Evolutionary conservation across 2,797 vertebrate species (phyloP), one percentile per base, ranked within the genome.

Genomic region (Philypnodon macrostomus): DNA sequence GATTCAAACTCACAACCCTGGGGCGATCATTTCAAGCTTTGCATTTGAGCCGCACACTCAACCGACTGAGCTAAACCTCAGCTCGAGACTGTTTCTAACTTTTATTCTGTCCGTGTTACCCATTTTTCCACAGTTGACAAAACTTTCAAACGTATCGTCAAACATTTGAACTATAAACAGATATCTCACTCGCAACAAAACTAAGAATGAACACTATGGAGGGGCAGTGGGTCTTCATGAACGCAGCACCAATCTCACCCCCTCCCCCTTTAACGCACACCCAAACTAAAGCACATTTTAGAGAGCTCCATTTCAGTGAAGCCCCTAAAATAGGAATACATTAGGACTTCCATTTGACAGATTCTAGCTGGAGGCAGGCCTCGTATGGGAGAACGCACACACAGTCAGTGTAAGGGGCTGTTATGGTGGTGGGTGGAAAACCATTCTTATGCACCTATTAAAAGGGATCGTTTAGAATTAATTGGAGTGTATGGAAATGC

Each of bases 401-500:
- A 27, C 24, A 14, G 0, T 8, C 16, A 53, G 14, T 52, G 55
- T 1, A 3, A 53, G 23, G 40, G 17, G 29, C 46, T 15, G 58
- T 51, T 58, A 52, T 27, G 56, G 24, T 13, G 23, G 53, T 38
- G 61, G 64, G 60, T 57, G 41, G 46, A 65, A 17, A 44, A 47
- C 36, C 55, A 53, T 57, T 70, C 46, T 63, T 51, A 47, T 56
- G 55, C 47, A 46, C 19, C 59, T 55, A 57, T 64, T 68, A 73
- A 66, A 75, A 39, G 40, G 55, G 45, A 61, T 72, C 26, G 73
- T 81, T 68, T 63, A 19, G 12, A 76, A 47, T 50, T 78, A 66
- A 75, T 77, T 73, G 55, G 65, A 57, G 66, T 35, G 45, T 17
- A 48, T 47, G 45, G 35, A 65, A 58, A 66, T 11, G 46, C 41